Base-by-base conservation (phyloP, 2,888 invertebrate genomes). In the Pammene fasciana region DNA sequence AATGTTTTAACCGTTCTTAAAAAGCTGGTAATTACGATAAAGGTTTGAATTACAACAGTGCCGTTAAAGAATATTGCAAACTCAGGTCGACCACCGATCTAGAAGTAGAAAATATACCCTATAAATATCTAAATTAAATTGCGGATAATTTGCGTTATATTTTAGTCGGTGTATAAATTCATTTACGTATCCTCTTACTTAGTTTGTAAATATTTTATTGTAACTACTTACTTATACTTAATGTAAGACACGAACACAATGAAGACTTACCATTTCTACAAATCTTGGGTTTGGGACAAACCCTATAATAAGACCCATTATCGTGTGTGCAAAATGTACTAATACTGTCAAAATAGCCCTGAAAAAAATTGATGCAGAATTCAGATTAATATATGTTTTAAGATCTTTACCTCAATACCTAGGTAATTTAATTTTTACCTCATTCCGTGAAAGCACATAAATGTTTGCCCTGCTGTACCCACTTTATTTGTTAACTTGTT, bases 261-360 rank as follows among this genome's bases (percentile, higher is more conserved):
- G 26, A 26, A 13, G 16, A 70, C 70, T 26, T 60, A 72, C 72
- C 70, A 65, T 14, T 65, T 72, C 72, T 14, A 72, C 11, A 34
- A 36, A 72, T 67, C 72, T 64, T 14, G 72, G 70, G 45, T 72
- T 72, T 10, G 72, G 72, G 5, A 72, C 13, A 46, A 60, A 71
- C 11, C 64, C 67, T 0, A 62, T 38, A 55, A 67, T 45, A 6
- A 71, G 26, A 48, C 9, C 56, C 36, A 72, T 38, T n/a, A 60
- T 56, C 5, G 64, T 52, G 11, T 72, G 72, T 16, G 67, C 65
- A 18, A 72, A 50, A 46, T 71, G 67, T 14, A 72, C 72, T 18
- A 72, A 43, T 13, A 67, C 14, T 10, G 65, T 65, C 46, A 72
- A 48, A 26, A 70, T 72, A 2, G 72, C 72, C 50, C 72, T 72